Percentiles rank a stretch among this genome's conserved stretches.
phyloP scores from a whole-genome alignment of 2,797 vertebrate genomes.

The Prionace glauca region DNA sequence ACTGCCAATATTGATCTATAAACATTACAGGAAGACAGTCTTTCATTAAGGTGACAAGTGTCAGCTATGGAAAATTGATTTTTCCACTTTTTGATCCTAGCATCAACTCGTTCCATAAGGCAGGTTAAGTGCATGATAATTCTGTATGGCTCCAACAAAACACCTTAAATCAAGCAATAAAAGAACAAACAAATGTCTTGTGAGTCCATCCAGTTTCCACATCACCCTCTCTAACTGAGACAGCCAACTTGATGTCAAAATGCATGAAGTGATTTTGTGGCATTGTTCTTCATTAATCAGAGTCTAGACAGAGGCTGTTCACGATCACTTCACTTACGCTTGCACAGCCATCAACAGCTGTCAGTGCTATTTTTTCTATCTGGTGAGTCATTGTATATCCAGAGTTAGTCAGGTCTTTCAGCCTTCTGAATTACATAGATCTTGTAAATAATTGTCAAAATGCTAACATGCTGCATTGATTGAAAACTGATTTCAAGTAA shows the following conservation, averaged over 20 bases:
- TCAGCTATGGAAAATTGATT: conserved; percentile 17
- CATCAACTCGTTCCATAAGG: conserved; percentile 1
- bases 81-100: conserved; percentile 4
- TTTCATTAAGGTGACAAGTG: conserved; percentile 27
- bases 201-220: neutral
- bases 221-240: neutral
- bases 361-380: conserved; percentile 10
- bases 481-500: neutral
- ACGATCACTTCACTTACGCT: neutral
- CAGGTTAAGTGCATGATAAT: conserved; percentile 10
- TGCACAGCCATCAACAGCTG: neutral
- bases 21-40: conserved; percentile 2
- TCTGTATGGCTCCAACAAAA: neutral
- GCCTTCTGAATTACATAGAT: neutral
- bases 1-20: conserved; percentile 21
- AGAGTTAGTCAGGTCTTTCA: neutral
- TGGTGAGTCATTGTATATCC: neutral
- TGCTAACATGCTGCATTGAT: neutral
- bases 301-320: neutral
- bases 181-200: neutral
- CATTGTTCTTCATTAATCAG: neutral
- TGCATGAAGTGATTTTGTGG: neutral
- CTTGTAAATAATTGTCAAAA: neutral
- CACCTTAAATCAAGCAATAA: neutral
- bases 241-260: neutral